Percentiles rank a stretch among this genome's conserved stretches.
Evolutionary conservation across 2,888 invertebrate genomes (phyloP).

Genomic region (Meiosimyza platycephala): DNA sequence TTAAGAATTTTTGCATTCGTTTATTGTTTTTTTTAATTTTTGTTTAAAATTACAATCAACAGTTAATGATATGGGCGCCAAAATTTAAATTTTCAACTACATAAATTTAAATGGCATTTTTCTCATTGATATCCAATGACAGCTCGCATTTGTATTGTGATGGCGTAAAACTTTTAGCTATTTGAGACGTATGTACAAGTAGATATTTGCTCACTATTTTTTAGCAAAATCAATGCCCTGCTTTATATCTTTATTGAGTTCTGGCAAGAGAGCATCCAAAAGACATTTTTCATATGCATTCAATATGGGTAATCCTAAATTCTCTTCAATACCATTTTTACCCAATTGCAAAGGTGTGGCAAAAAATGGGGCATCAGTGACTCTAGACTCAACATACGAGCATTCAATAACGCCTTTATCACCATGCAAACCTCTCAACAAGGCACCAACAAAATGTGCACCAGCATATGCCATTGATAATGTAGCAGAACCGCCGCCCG

Average conservation of each 20-base stretch:
- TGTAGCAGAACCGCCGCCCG: conserved; percentile 95
- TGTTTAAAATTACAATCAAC: too few relatives aligned
- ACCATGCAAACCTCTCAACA: conserved; percentile 79
- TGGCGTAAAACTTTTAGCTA: too few relatives aligned
- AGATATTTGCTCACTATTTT: too few relatives aligned
- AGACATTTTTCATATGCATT: conserved; percentile 84
- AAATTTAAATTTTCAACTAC: too few relatives aligned
- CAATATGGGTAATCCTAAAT: conserved; percentile 90
- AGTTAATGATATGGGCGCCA: too few relatives aligned
- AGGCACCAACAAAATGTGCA: conserved; percentile 84
- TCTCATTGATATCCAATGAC: too few relatives aligned
- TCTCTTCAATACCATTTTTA: conserved; percentile 91
- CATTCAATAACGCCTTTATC: conserved; percentile 78
- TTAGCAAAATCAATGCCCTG: conserved; percentile 93
- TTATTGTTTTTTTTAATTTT: too few relatives aligned
- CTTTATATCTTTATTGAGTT: conserved; percentile 91
- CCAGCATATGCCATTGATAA: conserved; percentile 98
- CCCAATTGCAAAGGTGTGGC: conserved; percentile 91
- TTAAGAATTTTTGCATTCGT: too few relatives aligned
- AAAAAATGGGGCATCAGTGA: conserved; percentile 91
- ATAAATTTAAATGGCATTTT: too few relatives aligned
- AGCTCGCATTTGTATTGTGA: too few relatives aligned
- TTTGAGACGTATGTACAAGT: too few relatives aligned
- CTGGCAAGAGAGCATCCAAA: conserved; percentile 89
- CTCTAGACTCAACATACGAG: conserved; percentile 85